Percentiles rank a stretch among this genome's conserved stretches.
These are phyloP conservation scores for Sebastes hubbsi DNA, from an alignment of 2,797 vertebrate species.

Conservation along the genomic window DNA sequence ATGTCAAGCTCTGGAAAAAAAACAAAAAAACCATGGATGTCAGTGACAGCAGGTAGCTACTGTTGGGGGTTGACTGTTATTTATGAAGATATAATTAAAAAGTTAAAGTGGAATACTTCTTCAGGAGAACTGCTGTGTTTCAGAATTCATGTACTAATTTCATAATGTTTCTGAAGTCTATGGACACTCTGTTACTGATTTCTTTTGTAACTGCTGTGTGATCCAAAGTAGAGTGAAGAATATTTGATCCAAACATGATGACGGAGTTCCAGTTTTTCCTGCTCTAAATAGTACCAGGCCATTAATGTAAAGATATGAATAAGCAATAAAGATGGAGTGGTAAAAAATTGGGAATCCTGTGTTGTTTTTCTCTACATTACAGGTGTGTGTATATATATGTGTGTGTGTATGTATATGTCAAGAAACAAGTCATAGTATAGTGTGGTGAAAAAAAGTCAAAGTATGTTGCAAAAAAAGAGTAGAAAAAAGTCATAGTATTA, in stretches of 20 bases:
- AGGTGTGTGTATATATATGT: neutral
- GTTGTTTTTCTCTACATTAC: neutral
- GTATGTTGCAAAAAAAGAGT: too few relatives aligned
- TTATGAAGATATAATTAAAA: conserved; percentile 33
- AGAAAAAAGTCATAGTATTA: too few relatives aligned
- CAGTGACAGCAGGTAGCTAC: conserved; percentile 17
- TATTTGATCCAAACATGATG: conserved; percentile 37
- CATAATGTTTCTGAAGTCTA: conserved; percentile 24
- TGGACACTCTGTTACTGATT: conserved; percentile 19
- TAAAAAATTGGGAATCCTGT: neutral
- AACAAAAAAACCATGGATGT: neutral
- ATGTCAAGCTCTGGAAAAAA: neutral
- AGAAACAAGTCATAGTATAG: too few relatives aligned
- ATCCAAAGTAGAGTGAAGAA: conserved; percentile 39
- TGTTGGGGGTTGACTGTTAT: conserved; percentile 41
- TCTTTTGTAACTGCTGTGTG: conserved; percentile 53
- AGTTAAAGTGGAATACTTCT: neutral
- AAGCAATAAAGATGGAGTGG: conserved; percentile 74
- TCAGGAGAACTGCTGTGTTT: conserved; percentile 41
- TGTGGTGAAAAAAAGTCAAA: too few relatives aligned
- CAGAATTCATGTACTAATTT: conserved; percentile 27
- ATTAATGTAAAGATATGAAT: conserved; percentile 61
- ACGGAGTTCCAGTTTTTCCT: conserved; percentile 35
- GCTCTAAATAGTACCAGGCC: conserved; percentile 44
- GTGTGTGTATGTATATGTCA: too few relatives aligned